Base-by-base conservation (phyloP, 2,797 vertebrate species). In the Iguana delicatissima region DNA sequence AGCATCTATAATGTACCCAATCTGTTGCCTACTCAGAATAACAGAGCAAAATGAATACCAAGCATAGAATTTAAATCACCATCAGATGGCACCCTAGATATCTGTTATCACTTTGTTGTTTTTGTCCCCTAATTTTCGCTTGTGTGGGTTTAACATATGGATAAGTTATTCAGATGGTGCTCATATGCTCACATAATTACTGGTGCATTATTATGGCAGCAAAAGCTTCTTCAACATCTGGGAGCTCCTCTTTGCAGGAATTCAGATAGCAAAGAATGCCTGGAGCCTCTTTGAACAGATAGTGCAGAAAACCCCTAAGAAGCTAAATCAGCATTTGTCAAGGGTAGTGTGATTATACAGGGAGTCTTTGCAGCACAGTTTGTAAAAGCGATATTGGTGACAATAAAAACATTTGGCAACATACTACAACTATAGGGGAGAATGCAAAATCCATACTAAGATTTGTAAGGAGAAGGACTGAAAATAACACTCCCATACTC, bases 151-250 rank as follows among this genome's bases (percentile, higher is more conserved):
- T 79, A 85, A 55, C 81, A 79, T 42, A 89, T 80, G 82, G 83
- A 42, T 38, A 55, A 79, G 59, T 62, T 79, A 35, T 84, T 85
- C 22, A 77, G 62, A 67, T 77, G 29, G 42, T 38, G 5, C n/a
- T 85, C 46, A 69, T 80, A 38, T 32, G 89, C 50, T 80, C 73
- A 67, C 42, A 64, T 77, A 83, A 64, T 64, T 69, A 83, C 32
- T 85, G 88, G 16, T 29, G n/a, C 73, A n/a, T 89, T 89, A 10
- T 85, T 77, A 55, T 67, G n/a, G 74, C n/a, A 10, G n/a, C 24
- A 32, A 85, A 84, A 79, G 8, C 22, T 14, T 22, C 2, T 18
- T 42, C 50, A 80, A 29, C 83, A 85, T 55, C 82, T 85, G 82
- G 74, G 83, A 89, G 16, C 7, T 69, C 16, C 57, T 38, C 50